A percentile compares a stretch with the other conserved stretches of the same genome.
phyloP scores from a whole-genome alignment of 2,888 invertebrate species.

The Cancer borealis region DNA sequence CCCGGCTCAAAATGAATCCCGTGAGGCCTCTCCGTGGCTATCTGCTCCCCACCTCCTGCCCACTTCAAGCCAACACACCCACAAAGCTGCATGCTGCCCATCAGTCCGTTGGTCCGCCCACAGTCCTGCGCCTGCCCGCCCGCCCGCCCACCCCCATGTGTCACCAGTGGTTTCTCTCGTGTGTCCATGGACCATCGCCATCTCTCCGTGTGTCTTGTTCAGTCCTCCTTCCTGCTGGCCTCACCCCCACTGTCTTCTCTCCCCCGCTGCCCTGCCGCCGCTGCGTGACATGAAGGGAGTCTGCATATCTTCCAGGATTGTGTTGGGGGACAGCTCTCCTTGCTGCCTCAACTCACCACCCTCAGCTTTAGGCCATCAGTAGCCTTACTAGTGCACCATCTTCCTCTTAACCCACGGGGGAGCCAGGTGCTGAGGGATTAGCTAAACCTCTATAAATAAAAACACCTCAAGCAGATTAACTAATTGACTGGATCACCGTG shows the following conservation, averaged over 20 bases:
- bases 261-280: conserved; percentile 55
- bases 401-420: conserved; percentile 33
- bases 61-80: conserved; percentile 68
- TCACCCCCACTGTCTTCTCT: conserved; percentile 69
- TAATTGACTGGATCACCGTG: neutral
- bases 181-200: conserved; percentile 70
- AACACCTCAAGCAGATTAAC: neutral
- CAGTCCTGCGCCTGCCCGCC: conserved; percentile 64
- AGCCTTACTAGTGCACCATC: conserved; percentile 41
- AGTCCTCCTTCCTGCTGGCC: conserved; percentile 70
- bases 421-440: conserved; percentile 38
- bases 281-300: conserved; percentile 44
- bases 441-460: conserved; percentile 13
- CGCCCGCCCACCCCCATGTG: conserved; percentile 66
- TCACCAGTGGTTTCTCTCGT: conserved; percentile 53
- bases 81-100: conserved; percentile 72
- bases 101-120: conserved; percentile 61
- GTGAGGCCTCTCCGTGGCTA: neutral
- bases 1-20: neutral
- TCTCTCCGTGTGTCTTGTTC: conserved; percentile 68
- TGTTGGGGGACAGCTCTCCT: conserved; percentile 32
- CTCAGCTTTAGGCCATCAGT: conserved; percentile 27
- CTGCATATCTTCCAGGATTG: conserved; percentile 33
- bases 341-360: conserved; percentile 48
- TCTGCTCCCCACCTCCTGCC: conserved; percentile 50